These are phyloP conservation scores for Varecia variegata DNA, from an alignment of 2,797 vertebrate genomes.

Conservation along the genomic window DNA sequence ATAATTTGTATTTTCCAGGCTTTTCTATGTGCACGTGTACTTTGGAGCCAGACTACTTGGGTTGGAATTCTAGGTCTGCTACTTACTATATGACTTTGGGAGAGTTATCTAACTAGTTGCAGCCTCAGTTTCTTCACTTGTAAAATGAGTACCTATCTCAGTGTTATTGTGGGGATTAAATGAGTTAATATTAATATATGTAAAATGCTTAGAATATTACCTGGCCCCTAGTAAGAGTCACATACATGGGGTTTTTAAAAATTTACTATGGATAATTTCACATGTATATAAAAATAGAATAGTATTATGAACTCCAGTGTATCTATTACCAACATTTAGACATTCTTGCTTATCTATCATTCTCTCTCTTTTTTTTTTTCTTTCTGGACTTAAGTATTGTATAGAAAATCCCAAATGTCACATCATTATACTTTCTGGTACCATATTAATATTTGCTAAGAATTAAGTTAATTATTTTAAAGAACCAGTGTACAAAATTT, in stretches of 20 bases:
- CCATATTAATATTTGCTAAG: slow-evolving; percentile 13
- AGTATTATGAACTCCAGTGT: neutral
- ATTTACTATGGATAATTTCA: neutral
- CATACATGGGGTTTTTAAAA: neutral
- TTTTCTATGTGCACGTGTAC: neutral
- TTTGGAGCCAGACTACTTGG: neutral
- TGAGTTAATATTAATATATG: neutral
- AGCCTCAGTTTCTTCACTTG: neutral
- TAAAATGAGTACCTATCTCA: neutral
- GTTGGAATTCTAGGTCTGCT: neutral
- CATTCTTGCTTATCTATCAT: neutral
- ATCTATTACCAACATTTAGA: neutral
- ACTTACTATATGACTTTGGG: neutral
- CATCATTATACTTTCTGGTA: neutral
- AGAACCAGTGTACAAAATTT: neutral
- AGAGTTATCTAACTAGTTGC: neutral
- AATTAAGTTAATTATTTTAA: slow-evolving; percentile 42
- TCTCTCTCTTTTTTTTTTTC: neutral
- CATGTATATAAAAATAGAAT: neutral
- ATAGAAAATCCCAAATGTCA: neutral
- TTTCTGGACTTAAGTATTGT: neutral
- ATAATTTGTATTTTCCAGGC: neutral
- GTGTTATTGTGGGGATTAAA: neutral
- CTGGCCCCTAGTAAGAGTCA: neutral
- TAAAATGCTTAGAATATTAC: neutral